A percentile compares a stretch with the other conserved stretches of the same genome.
Evolutionary conservation across 37 sponge, comb jelly and placozoan species (phyloP).

Genomic region (Haliclona indistincta): DNA sequence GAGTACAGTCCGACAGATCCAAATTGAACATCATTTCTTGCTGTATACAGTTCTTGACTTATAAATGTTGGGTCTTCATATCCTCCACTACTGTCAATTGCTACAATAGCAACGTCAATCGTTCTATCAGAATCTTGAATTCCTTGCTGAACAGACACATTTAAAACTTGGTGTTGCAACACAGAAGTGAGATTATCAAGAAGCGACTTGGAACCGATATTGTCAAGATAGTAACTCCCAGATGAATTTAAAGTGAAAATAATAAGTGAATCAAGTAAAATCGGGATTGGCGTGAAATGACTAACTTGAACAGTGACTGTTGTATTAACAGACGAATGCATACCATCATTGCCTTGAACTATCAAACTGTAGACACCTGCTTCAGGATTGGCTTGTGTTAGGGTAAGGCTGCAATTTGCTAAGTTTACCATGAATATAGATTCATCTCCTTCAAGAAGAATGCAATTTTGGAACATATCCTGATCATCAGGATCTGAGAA

Average conservation of each 20-base stretch:
- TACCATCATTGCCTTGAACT: constrained; percentile 31
- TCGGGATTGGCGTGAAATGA: neutral
- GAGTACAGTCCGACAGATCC: neutral
- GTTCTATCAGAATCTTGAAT: constrained; percentile 20
- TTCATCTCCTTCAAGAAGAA: neutral
- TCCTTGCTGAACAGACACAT: constrained; percentile 30
- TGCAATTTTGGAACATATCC: constrained; percentile 42
- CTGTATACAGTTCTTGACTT: constrained; percentile 12
- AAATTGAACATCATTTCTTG: constrained; percentile 1
- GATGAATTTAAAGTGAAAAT: constrained; percentile 30
- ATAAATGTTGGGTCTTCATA: constrained; percentile 7
- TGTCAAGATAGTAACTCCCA: neutral
- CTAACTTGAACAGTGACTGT: constrained; percentile 35
- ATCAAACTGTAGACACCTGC: constrained; percentile 21
- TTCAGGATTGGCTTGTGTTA: neutral
- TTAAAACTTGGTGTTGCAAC: too few species aligned
- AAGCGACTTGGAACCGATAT: neutral
- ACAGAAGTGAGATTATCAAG: neutral
- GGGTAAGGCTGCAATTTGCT: neutral
- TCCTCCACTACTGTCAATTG: neutral
- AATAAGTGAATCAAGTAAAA: neutral
- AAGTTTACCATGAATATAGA: constrained; percentile 3
- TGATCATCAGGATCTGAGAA: constrained; percentile 49
- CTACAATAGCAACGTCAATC: constrained; percentile 39
- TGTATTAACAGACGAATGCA: constrained; percentile 2